Conservation (phyloP, 2,888 invertebrate species). For the Cremastobaeus sp. region DNA sequence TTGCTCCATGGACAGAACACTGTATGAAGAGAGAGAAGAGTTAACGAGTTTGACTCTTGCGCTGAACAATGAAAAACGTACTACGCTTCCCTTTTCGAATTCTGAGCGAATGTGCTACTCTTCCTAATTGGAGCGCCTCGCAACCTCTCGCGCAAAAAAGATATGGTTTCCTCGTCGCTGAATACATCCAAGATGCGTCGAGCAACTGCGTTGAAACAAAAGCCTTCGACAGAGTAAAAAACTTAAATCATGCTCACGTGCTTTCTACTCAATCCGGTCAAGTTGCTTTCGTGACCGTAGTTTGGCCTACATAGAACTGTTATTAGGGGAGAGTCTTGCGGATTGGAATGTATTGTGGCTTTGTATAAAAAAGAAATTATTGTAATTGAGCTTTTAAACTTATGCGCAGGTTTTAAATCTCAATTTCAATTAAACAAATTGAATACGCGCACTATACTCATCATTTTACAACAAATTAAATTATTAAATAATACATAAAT, state of each 20-base stretch:
- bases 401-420: too few relatives aligned
- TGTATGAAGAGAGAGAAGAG: conserved; percentile 13
- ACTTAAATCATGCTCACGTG: conserved; percentile 7
- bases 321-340: too few relatives aligned
- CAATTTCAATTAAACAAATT: too few relatives aligned
- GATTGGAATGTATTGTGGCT: too few relatives aligned
- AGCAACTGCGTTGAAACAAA: conserved; percentile 11
- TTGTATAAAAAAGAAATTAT: too few relatives aligned
- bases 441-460: too few relatives aligned
- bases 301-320: too few relatives aligned
- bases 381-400: too few relatives aligned
- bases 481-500: too few relatives aligned
- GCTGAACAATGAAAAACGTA: conserved; percentile 37
- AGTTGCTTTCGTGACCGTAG: too few relatives aligned
- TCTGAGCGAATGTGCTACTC: conserved; percentile 43
- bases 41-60: conserved; percentile 45
- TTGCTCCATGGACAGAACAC: conserved; percentile 8
- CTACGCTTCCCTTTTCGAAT: conserved; percentile 37
- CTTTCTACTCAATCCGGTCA: too few relatives aligned
- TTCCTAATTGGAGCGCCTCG: conserved; percentile 45
- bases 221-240: conserved; percentile 6
- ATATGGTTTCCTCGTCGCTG: conserved; percentile 38
- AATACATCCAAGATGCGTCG: conserved; percentile 21
- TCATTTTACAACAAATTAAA: too few relatives aligned
- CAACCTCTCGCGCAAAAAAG: conserved; percentile 25